Evolutionary conservation across 2,888 invertebrate genomes (phyloP), one percentile per base, ranked within the genome.

Genomic region (Chloroclysta siterata): DNA sequence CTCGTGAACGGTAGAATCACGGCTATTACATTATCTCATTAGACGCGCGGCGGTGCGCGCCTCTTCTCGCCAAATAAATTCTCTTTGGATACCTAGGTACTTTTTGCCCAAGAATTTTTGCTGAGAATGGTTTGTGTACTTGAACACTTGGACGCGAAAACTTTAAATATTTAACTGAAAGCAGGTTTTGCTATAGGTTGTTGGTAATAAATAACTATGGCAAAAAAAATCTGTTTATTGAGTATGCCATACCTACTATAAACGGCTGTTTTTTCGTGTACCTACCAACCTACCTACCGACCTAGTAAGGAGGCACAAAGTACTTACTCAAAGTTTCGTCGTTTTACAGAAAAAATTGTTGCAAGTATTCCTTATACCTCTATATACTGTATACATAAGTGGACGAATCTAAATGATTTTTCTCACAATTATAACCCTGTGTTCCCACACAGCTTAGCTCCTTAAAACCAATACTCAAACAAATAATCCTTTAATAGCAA

Each of bases 11-110:
- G 78, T 79, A 81, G 86, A 92, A 93, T 90, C 91, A 82, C 87
- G 85, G 88, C 89, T 90, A 92, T 93, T 89, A 90, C 88, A 89
- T 92, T 92, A 91, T 90, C 90, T 90, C 91, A 90, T 93, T 92
- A 93, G 90, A 88, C 81, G 89, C 82, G 89, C 84, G 80, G 77
- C 79, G 83, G 81, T 79, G 80, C 80, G 78, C 81, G 76, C 82
- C 81, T 84, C 81, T 85, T 83, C 83, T 83, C 84, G 84, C 87
- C 84, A 86, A 87, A 90, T 89, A 89, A 90, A 90, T 90, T 90
- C 84, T 83, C 58, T 81, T 83, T 82, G 83, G 83, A 88, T 87
- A 85, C 82, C 81, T 83, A 79, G 22, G 36, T 84, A 82, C 83
- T 84, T 83, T 76, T 82, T 81, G 81, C 80, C 82, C 78, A 78